Percentiles rank a stretch among this genome's conserved stretches.
phyloP scores from a whole-genome alignment of 2,888 invertebrate genomes.

The Rhogogaster chlorosoma region DNA sequence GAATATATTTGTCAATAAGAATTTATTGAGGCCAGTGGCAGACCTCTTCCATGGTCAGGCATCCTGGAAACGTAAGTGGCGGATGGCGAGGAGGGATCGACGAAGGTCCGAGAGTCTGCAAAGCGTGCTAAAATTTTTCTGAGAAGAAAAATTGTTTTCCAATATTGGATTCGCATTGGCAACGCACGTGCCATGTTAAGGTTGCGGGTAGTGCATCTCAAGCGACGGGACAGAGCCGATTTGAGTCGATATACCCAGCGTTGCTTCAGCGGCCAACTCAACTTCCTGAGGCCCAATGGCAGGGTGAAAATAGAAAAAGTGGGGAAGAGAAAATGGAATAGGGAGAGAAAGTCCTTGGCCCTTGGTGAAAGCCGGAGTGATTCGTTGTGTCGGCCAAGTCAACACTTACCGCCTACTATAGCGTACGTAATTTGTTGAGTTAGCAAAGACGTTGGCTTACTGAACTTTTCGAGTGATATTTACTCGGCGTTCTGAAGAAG shows the following conservation, averaged over 20 bases:
- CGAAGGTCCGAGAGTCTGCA: slow-evolving; percentile 63
- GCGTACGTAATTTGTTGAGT: slow-evolving; percentile 44
- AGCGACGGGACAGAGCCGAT: slow-evolving; percentile 64
- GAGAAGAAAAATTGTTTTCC: slow-evolving; percentile 79
- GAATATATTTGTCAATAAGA: slow-evolving; percentile 43
- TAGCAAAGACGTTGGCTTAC: slow-evolving; percentile 53
- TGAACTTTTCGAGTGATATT: slow-evolving; percentile 76
- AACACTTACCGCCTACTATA: slow-evolving; percentile 34
- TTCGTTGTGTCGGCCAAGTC: slow-evolving; percentile 46
- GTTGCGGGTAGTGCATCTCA: slow-evolving; percentile 70
- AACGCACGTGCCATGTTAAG: slow-evolving; percentile 61
- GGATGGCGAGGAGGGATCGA: slow-evolving; percentile 7
- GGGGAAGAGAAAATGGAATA: background rate
- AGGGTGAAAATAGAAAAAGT: slow-evolving; percentile 53
- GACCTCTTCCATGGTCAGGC: slow-evolving; percentile 26
- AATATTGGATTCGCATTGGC: slow-evolving; percentile 77
- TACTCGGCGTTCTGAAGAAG: slow-evolving; percentile 67
- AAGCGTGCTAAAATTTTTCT: slow-evolving; percentile 69
- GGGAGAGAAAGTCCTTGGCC: background rate
- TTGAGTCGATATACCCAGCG: background rate
- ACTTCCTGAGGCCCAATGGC: slow-evolving; percentile 48
- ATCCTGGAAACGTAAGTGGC: slow-evolving; percentile 26
- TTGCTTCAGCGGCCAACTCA: background rate
- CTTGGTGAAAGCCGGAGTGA: slow-evolving; percentile 27
- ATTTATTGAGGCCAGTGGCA: slow-evolving; percentile 32